Evolutionary conservation across 2,113 vertebrate genomes (phyloP), one percentile per base, ranked within the genome.

Genomic region (Mungos mungo): DNA sequence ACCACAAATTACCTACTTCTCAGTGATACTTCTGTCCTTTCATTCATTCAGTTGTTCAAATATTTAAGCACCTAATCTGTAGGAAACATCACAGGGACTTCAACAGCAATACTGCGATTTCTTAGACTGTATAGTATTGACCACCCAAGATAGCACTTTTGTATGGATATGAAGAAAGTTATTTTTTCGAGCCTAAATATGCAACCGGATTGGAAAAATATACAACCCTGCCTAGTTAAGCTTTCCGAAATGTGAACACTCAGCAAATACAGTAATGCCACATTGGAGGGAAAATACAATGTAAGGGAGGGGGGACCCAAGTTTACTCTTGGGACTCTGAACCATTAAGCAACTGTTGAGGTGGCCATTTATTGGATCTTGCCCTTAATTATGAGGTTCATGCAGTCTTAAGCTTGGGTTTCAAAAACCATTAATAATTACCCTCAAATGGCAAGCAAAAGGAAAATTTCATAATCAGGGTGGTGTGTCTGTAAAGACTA

Each of bases 351-450:
- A 96, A 90, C 21, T n/a, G 23, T 52, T 9, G 23, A 97, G 77
- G 65, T 71, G 72, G 93, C 93, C 84, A 71, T 88, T 94, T 77
- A 95, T 52, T 97, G 93, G 76, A 81, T 96, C 93, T 97, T 97
- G 97, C 88, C 95, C 96, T 97, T 98, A 93, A 96, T 96, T 97
- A 97, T 71, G 68, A 97, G 93, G 97, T 81, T 93, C 90, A 50
- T 60, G 82, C 57, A 60, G 82, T 95, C 93, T 97, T 93, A 80
- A 93, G 84, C 68, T 76, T 82, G 76, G 63, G 41, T 97, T 97
- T 98, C 95, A 96, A 92, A 98, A 98, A 97, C n/a, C 88, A 95
- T 97, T 98, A 98, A 98, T 98, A 96, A 98, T 97, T 98, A 97
- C 95, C 98, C 88, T 96, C 97, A 97, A 98, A 87, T 66, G 90